Percentiles rank a stretch among this genome's conserved stretches.
Evolutionary conservation across 2,113 vertebrate species (phyloP).

Genomic region (Cacatua alba): DNA sequence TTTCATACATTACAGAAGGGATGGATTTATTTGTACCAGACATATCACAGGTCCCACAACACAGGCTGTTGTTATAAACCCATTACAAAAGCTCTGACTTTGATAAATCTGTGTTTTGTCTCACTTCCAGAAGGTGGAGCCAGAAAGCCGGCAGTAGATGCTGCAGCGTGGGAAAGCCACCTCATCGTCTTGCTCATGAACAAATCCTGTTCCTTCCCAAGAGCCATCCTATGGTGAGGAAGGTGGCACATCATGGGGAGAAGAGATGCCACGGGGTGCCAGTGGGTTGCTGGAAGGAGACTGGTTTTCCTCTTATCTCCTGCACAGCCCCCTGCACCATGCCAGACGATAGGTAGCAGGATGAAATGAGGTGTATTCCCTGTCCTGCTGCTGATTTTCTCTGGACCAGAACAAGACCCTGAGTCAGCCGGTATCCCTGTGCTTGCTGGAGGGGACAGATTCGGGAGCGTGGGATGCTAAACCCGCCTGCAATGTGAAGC

Average conservation of each 20-base stretch:
- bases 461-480: fast-evolving
- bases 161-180: not conserved
- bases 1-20: fast-evolving
- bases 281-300: not conserved
- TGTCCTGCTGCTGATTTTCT: not conserved
- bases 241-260: not conserved
- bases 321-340: not conserved
- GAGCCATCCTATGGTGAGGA: not conserved
- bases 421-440: not conserved
- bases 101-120: not conserved
- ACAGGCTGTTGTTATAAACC: fast-evolving
- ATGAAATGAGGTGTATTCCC: not conserved
- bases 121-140: slow-evolving; percentile 71
- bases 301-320: not conserved
- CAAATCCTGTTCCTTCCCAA: not conserved
- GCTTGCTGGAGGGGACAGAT: not conserved
- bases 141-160: slow-evolving; percentile 32
- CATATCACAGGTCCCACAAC: not conserved
- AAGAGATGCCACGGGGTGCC: not conserved
- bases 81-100: not conserved
- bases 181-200: not conserved
- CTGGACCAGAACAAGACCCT: not conserved
- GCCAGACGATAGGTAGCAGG: not conserved
- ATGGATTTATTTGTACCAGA: not conserved
- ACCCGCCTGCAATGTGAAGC: not conserved